These are phyloP conservation scores for Cherax destructor DNA, from an alignment of 1,140 invertebrate species.

Conservation along the genomic window DNA sequence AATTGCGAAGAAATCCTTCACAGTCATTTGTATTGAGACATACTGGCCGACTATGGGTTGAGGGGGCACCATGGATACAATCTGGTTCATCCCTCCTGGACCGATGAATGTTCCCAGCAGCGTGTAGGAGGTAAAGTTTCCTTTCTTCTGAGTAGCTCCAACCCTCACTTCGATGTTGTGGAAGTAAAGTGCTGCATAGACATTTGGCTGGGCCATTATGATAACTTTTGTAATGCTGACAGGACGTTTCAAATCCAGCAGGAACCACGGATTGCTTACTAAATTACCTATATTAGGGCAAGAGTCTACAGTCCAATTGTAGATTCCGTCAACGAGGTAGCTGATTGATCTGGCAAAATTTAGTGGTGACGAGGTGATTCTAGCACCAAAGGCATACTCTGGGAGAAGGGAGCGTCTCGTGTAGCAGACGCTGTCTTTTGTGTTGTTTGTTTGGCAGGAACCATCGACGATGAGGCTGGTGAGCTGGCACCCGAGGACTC, in stretches of 20 bases:
- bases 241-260: neutral
- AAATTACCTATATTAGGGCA: neutral
- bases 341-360: neutral
- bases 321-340: neutral
- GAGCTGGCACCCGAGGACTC: neutral
- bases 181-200: neutral
- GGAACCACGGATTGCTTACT: neutral
- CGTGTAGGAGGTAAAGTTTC: conserved; percentile 12
- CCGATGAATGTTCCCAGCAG: too few species aligned
- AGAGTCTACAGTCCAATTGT: neutral
- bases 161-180: neutral
- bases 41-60: neutral
- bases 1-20: too few species aligned
- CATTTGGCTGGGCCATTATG: neutral
- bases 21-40: neutral
- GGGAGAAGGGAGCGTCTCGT: neutral
- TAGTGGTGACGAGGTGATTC: neutral
- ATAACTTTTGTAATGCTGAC: neutral
- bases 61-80: too few species aligned
- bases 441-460: neutral
- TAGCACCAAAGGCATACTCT: neutral
- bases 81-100: too few species aligned
- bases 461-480: neutral
- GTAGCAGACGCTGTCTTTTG: neutral
- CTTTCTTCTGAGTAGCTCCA: neutral